Evolutionary conservation across 2,113 vertebrate species (phyloP), one percentile per base, ranked within the genome.

Genomic region (Amblyornis subalaris): DNA sequence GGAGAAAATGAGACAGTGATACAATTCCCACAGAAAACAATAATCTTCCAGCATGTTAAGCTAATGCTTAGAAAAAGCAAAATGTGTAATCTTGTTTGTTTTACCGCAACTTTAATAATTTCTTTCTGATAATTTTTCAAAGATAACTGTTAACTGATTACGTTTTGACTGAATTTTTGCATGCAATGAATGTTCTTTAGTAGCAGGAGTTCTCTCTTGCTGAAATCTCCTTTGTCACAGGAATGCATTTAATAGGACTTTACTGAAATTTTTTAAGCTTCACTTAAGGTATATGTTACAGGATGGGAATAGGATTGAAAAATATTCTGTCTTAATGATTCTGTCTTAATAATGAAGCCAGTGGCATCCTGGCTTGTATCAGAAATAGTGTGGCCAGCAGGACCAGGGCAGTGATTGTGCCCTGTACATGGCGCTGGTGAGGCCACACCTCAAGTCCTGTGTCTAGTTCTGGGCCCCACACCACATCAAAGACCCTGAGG

Each of bases 1-100:
- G 95, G 65, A 95, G 93, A 95, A 97, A 96, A 96, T 96, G 93
- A 96, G 82, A 83, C 71, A 71, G 91, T 96, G 95, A 95, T 96
- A 89, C 88, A 84, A 77, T 95, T 96, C 87, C 93, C 91, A 94
- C 73, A 73, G 96, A 93, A 96, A 96, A 95, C 95, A 96, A 81
- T 95, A 77, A 86, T 94, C 94, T 96, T 95, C 90, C 90, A 96
- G 95, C 96, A 97, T 96, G 94, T 93, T 87, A 85, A 89, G 83
- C 71, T 92, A 87, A 91, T 95, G 91, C 86, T 88, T 70, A 95
- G 64, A 89, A 89, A 92, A 94, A 65, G 53, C 53, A 84, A 75
- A 71, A 71, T 55, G 12, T 95, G 77, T 88, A 50, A 78, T 72
- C 70, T 75, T 47, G 28, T 93, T 92, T 66, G 54, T 82, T 96